These are phyloP conservation scores for Menura novaehollandiae DNA, from an alignment of 2,113 vertebrate species.

Conservation along the genomic window DNA sequence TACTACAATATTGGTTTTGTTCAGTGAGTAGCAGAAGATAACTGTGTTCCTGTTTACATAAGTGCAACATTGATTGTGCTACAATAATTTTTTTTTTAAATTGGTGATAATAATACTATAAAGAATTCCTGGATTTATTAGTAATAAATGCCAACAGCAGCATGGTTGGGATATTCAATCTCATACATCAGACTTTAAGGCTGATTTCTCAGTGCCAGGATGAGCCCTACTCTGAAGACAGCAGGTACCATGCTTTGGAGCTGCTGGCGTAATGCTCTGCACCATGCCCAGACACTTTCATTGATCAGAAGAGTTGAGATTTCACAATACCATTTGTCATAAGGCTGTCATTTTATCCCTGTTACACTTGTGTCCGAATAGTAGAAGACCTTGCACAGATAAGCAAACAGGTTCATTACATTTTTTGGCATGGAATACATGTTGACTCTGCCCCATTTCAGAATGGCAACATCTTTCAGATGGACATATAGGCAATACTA, in stretches of 20 bases:
- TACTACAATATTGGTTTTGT: neutral
- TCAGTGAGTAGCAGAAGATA: conserved; percentile 3
- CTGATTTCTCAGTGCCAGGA: neutral
- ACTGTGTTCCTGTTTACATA: neutral
- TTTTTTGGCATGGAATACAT: neutral
- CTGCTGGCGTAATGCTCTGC: neutral
- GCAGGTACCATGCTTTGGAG: neutral
- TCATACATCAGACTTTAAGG: neutral
- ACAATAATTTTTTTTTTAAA: neutral
- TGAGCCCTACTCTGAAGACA: neutral
- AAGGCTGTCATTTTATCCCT: neutral
- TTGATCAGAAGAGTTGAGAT: neutral
- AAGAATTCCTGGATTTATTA: neutral
- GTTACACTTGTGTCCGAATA: accelerated
- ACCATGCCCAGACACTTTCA: neutral
- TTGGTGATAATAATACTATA: neutral
- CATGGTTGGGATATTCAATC: neutral
- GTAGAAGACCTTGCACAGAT: neutral
- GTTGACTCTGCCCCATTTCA: neutral
- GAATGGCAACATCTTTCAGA: neutral
- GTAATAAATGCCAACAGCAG: neutral
- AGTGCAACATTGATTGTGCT: neutral
- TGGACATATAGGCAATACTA: neutral
- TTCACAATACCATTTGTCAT: neutral
- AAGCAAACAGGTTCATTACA: neutral